Base-by-base conservation (phyloP, 1,140 invertebrate species). In the Drosophila baimaii region DNA sequence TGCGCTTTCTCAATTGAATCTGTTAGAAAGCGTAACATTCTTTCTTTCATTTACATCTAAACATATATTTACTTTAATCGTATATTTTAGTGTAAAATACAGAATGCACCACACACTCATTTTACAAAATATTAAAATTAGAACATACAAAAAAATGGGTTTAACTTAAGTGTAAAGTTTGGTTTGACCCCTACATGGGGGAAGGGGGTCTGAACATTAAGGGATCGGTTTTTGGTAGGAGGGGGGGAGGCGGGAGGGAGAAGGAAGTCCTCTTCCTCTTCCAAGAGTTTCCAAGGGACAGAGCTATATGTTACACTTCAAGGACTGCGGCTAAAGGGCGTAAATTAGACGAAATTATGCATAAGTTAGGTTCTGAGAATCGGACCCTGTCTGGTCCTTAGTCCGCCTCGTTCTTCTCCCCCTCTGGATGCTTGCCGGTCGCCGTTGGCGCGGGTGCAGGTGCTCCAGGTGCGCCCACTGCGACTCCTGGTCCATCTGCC, bases 351-450 rank as follows among this genome's bases (percentile, higher is more conserved):
- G 13, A 39, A 29, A 44, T 25, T 55, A 46, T 57, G 21, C 25
- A 64, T 29, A 62, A 39, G 19, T 56, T 52, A 56, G 29, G 27
- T 12, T 54, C 17, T 19, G 15, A 19, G 51, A 21, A 10, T 25
- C 21, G 13, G 52, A 29, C 9, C 43, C 9, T 27, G 27, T 3
- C 25, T 17, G 13, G 25, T 35, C 37, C 33, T 47, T 76, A 84
- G 62, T 88, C 82, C 44, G 79, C 82, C 54, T 85, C 82, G 17
- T 69, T 74, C 31, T 84, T 84, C 13, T 84, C 81, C 37, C 73
- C 46, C 12, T 84, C 81, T n/a, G 33, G 19, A 19, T 69, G 69
- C 49, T 85, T 85, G 19, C 61, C 46, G 35, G 64, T 17, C n/a
- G 76, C 41, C 23, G 66, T 25, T 25, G 66, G 9, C 5, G 59